Evolutionary conservation across 2,888 invertebrate genomes (phyloP), one percentile per base, ranked within the genome.

Genomic region (Kryphioiulus occultus): DNA sequence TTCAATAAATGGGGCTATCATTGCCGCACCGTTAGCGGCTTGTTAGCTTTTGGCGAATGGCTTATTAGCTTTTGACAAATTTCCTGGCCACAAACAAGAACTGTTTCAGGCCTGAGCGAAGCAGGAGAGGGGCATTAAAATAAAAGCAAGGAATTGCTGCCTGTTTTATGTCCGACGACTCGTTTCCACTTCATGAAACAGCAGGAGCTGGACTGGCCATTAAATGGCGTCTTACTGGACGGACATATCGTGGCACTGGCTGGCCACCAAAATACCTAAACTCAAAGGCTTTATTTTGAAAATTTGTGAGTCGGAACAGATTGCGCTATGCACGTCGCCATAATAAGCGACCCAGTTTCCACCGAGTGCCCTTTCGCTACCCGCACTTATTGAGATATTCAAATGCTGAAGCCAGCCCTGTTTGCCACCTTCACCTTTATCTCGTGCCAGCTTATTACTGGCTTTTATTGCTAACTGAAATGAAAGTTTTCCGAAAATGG

Each of bases 341-440:
- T 78, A 7, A 2, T 32, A 26, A 1, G 15, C 78, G 78, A 32
- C 78, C 78, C 15, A 12, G 30, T 78, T 78, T 78, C 78, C 78
- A 32, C 32, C 78, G 4, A 78, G 12, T 78, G 78, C 78, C 78
- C 78, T 78, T 78, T 78, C 78, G 30, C 30, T 78, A 2, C 78
- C 26, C 12, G 30, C 30, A 12, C 53, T 30, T 78, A 78, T 78
- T 7, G 78, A 17, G 78, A 78, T 78, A 78, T 78, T 78, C 78
- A 78, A 78, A 78, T 78, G 78, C 30, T 12, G 26, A 10, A 17
- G 30, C 17, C 30, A 32, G 78, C 17, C 78, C 26, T 26, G 30
- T 78, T 78, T 78, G 12, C 78, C 78, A 78, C 78, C 78, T 78
- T 78, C 78, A 78, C 78, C 78, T 78, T 78, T 78, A 68, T 68